phyloP scores from a whole-genome alignment of 2,888 invertebrate genomes.

The Drosophila aldrichi region DNA sequence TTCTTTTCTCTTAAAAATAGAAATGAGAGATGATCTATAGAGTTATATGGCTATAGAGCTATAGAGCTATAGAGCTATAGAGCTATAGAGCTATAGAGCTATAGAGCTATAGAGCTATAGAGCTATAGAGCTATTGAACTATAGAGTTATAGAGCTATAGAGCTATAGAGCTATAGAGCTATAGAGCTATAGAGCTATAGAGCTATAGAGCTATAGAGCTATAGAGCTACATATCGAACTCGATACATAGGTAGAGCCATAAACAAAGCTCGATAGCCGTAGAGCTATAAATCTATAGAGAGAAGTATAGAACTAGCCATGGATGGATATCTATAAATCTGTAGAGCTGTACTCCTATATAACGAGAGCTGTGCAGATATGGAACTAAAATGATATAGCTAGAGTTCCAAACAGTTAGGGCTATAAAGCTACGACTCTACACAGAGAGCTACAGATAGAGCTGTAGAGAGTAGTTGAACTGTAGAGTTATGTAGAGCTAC shows the following conservation, averaged over 20 bases:
- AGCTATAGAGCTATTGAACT: not conserved
- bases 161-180: not conserved
- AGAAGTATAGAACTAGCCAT: too few relatives aligned
- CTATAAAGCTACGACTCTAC: not conserved
- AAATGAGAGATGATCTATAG: too few relatives aligned
- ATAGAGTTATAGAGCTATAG: not conserved
- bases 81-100: not conserved
- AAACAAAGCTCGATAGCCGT: not conserved
- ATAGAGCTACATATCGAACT: not conserved
- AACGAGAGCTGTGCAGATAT: not conserved
- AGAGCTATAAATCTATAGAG: not conserved
- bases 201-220: not conserved
- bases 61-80: not conserved
- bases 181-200: not conserved
- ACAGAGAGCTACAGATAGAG: not conserved
- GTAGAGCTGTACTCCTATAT: not conserved
- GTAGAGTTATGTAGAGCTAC: too few relatives aligned
- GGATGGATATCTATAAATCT: not conserved
- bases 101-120: not conserved
- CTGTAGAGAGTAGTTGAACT: not conserved
- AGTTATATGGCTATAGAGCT: not conserved
- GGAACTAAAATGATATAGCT: not conserved
- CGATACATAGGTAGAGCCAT: not conserved
- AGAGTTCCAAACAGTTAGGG: not conserved
- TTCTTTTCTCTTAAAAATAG: too few relatives aligned